Base-by-base conservation (phyloP, 2,888 invertebrate species). In the Stenotaenia linearis region DNA sequence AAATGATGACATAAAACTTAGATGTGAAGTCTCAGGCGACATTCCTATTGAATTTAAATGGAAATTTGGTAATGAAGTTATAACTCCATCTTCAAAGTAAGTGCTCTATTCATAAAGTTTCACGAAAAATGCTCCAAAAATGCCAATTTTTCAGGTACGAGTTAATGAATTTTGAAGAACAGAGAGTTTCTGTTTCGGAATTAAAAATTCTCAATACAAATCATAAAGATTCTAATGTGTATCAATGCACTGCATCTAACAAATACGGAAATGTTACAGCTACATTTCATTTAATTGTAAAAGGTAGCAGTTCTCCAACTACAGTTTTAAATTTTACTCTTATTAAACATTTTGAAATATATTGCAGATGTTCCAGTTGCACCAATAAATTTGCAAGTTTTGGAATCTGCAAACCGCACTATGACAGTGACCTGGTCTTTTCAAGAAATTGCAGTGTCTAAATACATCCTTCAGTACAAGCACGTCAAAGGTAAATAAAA, bases 1-100 rank as follows among this genome's bases (percentile, higher is more conserved):
- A 61, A 85, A 84, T 12, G 83, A 84, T 61, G 84, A 84, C 35
- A 82, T 84, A 12, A 84, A 84, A 4, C 81, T 87, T 83, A 84
- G 84, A 61, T 86, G 87, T 79, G 84, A 84, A 61, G 85, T 86
- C 0, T 84, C 84, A 3, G 87, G 87, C 0, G 86, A 87, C 81
- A 84, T 83, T 56, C 86, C 87, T 0, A 80, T 86, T 21, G 84
- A 85, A 9, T 82, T 86, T 6, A 82, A 83, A 4, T 87, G 87
- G 87, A 85, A 84, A 78, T 2, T 30, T 18, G 18, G 18, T n/a
- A 18, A 30, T 7, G 7, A 37, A 32, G 18, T 32, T 15, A 32
- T 75, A 21, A 18, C 10, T 9, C 7, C 32, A 28, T 18, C 35
- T 35, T 32, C 35, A 10, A 75, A 75, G 76, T 75, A 75, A 35